phyloP scores from a whole-genome alignment of 2,888 invertebrate species.

The Zelleria hepariella region DNA sequence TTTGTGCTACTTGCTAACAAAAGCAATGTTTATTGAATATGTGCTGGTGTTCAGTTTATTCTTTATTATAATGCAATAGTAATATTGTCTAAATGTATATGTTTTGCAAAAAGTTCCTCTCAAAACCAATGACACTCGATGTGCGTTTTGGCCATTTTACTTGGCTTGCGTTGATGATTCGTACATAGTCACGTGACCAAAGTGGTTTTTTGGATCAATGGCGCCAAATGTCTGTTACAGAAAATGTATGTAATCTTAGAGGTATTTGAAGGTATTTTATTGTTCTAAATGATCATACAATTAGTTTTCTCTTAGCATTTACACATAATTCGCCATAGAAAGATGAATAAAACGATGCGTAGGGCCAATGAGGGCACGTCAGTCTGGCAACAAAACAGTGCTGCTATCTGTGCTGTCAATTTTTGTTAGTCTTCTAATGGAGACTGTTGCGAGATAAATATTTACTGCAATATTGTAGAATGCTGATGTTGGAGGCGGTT shows the following conservation, averaged over 20 bases:
- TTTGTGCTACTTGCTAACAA: conserved; percentile 56
- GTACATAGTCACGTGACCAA: conserved; percentile 71
- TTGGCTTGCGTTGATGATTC: conserved; percentile 72
- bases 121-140: conserved; percentile 68
- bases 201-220: conserved; percentile 68
- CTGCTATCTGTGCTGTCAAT: conserved; percentile 89
- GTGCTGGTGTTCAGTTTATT: conserved; percentile 51
- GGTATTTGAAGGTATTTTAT: background rate
- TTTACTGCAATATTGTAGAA: conserved; percentile 66
- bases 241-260: conserved; percentile 60
- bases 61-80: conserved; percentile 33
- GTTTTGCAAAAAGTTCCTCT: conserved; percentile 56
- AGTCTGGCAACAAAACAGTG: conserved; percentile 73
- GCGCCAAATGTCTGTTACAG: conserved; percentile 69
- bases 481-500: conserved; percentile 33
- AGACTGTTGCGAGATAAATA: conserved; percentile 76
- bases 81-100: conserved; percentile 54
- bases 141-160: conserved; percentile 73
- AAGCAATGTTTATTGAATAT: conserved; percentile 44
- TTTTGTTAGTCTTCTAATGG: conserved; percentile 74
- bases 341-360: conserved; percentile 49
- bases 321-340: background rate
- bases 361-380: conserved; percentile 56
- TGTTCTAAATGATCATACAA: background rate
- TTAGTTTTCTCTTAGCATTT: background rate